phyloP scores from a whole-genome alignment of 2,888 invertebrate species.

The Drosophila flavopinicola region DNA sequence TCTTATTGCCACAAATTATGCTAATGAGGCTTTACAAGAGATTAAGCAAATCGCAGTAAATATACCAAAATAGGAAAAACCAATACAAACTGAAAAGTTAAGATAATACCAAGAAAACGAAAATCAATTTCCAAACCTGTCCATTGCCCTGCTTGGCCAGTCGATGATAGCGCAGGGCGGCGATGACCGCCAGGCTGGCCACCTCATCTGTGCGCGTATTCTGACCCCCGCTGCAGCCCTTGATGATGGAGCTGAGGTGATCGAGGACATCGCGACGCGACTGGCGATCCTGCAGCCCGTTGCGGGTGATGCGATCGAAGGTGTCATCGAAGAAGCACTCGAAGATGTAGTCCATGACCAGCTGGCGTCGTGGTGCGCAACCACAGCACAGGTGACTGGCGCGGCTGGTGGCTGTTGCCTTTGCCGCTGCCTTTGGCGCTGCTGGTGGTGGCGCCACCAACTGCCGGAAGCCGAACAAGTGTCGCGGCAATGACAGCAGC shows the following conservation, averaged over 20 bases:
- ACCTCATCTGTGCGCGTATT: constrained; percentile 82
- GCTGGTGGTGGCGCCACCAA: constrained; percentile 40
- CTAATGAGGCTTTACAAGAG: no score
- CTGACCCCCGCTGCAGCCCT: constrained; percentile 87
- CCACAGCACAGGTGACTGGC: constrained; percentile 54
- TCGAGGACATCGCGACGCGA: constrained; percentile 90
- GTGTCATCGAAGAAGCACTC: constrained; percentile 92
- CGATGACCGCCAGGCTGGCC: constrained; percentile 82
- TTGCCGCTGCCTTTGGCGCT: no score
- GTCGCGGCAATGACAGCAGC: constrained; percentile 51
- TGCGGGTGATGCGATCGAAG: constrained; percentile 89
- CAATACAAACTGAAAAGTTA: no score
- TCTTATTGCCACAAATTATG: no score
- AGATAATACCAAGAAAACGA: background rate
- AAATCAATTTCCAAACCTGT: constrained; percentile 35
- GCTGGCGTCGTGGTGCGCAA: constrained; percentile 38
- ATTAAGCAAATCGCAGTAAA: no score
- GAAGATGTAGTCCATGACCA: constrained; percentile 90
- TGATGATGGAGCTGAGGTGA: constrained; percentile 91
- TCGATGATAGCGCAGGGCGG: constrained; percentile 83
- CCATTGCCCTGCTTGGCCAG: constrained; percentile 82
- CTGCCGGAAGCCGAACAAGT: constrained; percentile 66
- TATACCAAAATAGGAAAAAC: no score
- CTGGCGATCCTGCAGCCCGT: constrained; percentile 89
- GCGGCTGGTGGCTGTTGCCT: constrained; percentile 43